A percentile compares a stretch with the other conserved stretches of the same genome.
Conservation (phyloP, 2,888 invertebrate species). For the Oxycera nigricornis region DNA sequence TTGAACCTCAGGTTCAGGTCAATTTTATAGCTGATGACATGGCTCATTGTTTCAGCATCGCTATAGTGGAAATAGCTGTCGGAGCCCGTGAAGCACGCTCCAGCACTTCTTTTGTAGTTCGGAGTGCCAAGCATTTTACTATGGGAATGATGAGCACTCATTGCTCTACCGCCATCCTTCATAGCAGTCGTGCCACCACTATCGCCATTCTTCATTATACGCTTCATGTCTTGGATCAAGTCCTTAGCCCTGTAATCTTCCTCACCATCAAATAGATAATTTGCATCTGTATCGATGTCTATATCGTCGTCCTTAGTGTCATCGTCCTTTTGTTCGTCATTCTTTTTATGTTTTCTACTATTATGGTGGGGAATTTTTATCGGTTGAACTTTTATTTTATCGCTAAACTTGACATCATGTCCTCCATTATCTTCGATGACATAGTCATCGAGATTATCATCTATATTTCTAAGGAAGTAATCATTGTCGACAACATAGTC, state of each 20-base stretch:
- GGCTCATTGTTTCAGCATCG: conserved; percentile 84
- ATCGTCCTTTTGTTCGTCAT: conserved; percentile 28
- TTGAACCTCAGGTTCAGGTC: conserved; percentile 90
- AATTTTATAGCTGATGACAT: conserved; percentile 82
- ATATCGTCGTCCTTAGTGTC: conserved; percentile 37
- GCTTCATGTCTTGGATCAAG: conserved; percentile 60
- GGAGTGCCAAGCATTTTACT: conserved; percentile 51
- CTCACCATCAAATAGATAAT: conserved; percentile 44
- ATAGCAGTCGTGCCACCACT: conserved; percentile 11
- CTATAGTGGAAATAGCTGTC: conserved; percentile 89
- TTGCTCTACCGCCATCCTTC: conserved; percentile 40
- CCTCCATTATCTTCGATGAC: conserved; percentile 27
- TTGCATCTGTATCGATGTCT: conserved; percentile 32
- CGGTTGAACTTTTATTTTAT: conserved; percentile 4
- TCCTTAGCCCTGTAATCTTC: conserved; percentile 59
- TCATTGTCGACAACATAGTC: conserved; percentile 39
- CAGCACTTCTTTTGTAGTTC: conserved; percentile 58
- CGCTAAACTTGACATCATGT: neutral
- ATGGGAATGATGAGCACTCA: conserved; percentile 48
- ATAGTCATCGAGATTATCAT: conserved; percentile 37
- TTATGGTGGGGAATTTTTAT: conserved; percentile 9
- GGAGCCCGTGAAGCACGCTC: conserved; percentile 81
- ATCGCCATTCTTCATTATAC: conserved; percentile 60
- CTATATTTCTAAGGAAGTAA: conserved; percentile 34
- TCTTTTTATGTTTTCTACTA: conserved; percentile 9